Evolutionary conservation across 2,797 vertebrate genomes (phyloP).

Genomic region (Oreochromis mossambicus): DNA sequence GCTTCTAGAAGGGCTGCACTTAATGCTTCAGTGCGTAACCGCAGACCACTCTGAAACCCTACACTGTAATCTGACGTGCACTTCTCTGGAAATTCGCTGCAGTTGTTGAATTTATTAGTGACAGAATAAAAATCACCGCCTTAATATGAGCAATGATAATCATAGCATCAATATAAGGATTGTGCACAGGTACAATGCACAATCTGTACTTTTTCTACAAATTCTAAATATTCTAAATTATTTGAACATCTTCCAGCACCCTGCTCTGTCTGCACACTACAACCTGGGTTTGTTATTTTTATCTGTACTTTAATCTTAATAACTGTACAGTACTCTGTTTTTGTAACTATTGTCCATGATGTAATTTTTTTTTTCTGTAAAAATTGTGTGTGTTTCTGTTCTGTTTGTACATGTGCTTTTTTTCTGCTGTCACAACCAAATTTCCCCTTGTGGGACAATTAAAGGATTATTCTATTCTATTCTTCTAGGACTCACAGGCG

Average conservation of each 20-base stretch:
- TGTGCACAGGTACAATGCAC: not conserved
- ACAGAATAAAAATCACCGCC: not conserved
- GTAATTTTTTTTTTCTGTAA: not conserved
- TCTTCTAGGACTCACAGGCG: not conserved
- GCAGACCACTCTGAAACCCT: not conserved
- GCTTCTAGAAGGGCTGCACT: not conserved
- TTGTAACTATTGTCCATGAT: not conserved
- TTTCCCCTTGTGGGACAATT: not conserved
- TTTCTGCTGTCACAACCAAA: not conserved
- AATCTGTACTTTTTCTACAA: not conserved
- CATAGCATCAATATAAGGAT: not conserved
- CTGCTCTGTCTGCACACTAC: not conserved
- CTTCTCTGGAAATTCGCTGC: not conserved
- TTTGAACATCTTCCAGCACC: not conserved
- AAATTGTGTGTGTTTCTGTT: not conserved
- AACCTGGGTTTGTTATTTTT: not conserved
- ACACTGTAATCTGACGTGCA: not conserved
- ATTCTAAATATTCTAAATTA: not conserved
- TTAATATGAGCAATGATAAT: not conserved
- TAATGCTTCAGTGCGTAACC: not conserved
- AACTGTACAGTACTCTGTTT: not conserved
- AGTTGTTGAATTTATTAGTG: not conserved
- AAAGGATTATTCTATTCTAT: not conserved
- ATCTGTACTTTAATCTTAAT: not conserved
- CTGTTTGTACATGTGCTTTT: not conserved